phyloP scores from a whole-genome alignment of 2,888 invertebrate species.

The Cremastinae sp. region DNA sequence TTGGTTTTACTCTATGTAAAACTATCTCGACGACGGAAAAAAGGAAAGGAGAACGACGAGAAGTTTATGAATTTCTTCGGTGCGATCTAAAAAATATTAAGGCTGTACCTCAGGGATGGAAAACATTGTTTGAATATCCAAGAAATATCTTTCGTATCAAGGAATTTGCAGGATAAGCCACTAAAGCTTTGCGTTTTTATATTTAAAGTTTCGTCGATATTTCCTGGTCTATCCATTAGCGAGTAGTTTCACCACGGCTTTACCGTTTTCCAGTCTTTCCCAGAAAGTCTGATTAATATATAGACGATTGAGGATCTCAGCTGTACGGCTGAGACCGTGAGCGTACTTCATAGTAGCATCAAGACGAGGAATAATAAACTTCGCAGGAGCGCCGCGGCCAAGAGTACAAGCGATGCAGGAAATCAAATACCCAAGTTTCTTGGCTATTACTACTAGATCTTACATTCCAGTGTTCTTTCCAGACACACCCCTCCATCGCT shows the following conservation, averaged over 20 bases:
- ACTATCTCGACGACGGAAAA: too few relatives aligned
- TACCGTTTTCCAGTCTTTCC: constrained; percentile 1
- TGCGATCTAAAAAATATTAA: too few relatives aligned
- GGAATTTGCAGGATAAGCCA: constrained; percentile 10
- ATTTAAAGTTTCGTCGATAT: constrained; percentile 47
- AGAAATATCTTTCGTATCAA: constrained; percentile 7
- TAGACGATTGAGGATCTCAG: constrained; percentile 19
- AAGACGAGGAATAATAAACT: constrained; percentile 54
- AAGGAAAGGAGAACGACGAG: too few relatives aligned
- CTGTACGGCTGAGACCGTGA: background rate
- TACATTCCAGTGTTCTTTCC: constrained; percentile 19
- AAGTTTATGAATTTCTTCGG: too few relatives aligned
- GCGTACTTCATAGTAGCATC: constrained; percentile 22
- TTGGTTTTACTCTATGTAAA: too few relatives aligned
- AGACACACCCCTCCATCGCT: background rate
- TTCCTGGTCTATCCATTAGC: constrained; percentile 39
- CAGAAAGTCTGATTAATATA: constrained; percentile 51
- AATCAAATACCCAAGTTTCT: constrained; percentile 57
- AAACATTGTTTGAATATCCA: constrained; percentile 3
- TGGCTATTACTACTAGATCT: constrained; percentile 36
- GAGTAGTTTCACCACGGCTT: constrained; percentile 21
- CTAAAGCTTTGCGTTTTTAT: constrained; percentile 24
- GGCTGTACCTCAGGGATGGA: background rate
- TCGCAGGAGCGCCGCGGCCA: constrained; percentile 24
- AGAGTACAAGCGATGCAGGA: constrained; percentile 50